Conservation (phyloP, 53 echinoderm and acorn worm genomes). For the Pentamera pediparva region DNA sequence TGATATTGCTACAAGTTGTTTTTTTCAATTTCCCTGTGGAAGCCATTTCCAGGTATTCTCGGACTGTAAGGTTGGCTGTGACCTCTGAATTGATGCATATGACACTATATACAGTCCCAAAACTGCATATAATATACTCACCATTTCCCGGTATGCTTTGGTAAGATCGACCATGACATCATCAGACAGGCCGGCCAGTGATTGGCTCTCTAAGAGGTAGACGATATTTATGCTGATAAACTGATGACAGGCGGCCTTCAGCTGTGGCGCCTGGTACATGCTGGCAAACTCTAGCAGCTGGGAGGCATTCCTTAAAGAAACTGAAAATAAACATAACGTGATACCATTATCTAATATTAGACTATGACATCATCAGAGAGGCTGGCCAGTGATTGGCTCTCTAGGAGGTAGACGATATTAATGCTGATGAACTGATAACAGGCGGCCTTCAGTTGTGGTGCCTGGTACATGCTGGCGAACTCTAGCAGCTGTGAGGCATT, state of each 20-base stretch:
- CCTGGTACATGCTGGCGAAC: constrained; percentile 85
- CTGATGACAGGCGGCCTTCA: constrained; percentile 77
- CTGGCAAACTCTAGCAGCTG: constrained; percentile 89
- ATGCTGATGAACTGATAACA: constrained; percentile 88
- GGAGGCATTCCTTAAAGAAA: constrained; percentile 73
- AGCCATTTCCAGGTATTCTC: too few species aligned
- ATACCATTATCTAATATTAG: too few species aligned
- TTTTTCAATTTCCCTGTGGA: too few species aligned
- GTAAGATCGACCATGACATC: constrained; percentile 73
- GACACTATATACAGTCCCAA: not conserved
- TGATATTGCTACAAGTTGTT: too few species aligned
- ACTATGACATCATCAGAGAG: constrained; percentile 68
- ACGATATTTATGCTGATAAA: constrained; percentile 79
- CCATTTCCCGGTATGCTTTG: constrained; percentile 72
- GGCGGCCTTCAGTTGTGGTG: constrained; percentile 63
- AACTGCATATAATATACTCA: constrained; percentile 13
- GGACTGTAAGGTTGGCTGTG: too few species aligned
- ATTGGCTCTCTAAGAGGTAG: constrained; percentile 61
- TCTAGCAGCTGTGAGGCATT: constrained; percentile 82
- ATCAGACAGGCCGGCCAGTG: constrained; percentile 59
- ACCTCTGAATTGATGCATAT: too few species aligned
- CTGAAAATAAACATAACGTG: constrained; percentile 5
- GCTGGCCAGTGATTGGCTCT: constrained; percentile 59
- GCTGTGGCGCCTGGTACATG: constrained; percentile 79
- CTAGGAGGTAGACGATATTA: constrained; percentile 70